These are phyloP conservation scores for Conger conger DNA, from an alignment of 2,113 vertebrate species.

Conservation along the genomic window DNA sequence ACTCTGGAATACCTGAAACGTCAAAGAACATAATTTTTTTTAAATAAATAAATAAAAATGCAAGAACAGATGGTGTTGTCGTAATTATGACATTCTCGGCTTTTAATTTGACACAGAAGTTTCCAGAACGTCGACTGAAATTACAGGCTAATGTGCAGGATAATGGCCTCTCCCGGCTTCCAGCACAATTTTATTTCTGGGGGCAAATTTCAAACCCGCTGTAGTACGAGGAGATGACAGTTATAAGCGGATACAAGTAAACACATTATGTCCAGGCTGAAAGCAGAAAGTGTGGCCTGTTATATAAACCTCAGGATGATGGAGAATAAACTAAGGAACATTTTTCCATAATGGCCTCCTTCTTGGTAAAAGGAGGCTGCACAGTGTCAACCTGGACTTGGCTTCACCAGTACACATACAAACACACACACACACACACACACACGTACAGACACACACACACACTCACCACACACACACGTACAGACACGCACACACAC, in stretches of 20 bases:
- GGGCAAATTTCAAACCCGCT: background rate
- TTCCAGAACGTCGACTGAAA: background rate
- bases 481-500: background rate
- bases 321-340: background rate
- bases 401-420: no score
- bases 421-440: background rate
- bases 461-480: background rate
- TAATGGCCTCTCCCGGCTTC: background rate
- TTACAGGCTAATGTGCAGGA: background rate
- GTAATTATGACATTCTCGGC: slow-evolving; percentile 1
- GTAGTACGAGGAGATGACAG: no score
- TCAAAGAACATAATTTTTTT: background rate
- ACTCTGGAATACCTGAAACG: background rate
- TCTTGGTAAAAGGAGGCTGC: background rate
- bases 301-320: background rate
- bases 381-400: background rate
- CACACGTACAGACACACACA: background rate
- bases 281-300: background rate
- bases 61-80: background rate
- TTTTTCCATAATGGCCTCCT: background rate
- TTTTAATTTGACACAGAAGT: background rate
- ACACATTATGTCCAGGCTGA: background rate
- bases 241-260: background rate
- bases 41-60: no score
- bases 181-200: background rate